Evolutionary conservation across 2,888 invertebrate species (phyloP).

Genomic region (Beris morrisii): DNA sequence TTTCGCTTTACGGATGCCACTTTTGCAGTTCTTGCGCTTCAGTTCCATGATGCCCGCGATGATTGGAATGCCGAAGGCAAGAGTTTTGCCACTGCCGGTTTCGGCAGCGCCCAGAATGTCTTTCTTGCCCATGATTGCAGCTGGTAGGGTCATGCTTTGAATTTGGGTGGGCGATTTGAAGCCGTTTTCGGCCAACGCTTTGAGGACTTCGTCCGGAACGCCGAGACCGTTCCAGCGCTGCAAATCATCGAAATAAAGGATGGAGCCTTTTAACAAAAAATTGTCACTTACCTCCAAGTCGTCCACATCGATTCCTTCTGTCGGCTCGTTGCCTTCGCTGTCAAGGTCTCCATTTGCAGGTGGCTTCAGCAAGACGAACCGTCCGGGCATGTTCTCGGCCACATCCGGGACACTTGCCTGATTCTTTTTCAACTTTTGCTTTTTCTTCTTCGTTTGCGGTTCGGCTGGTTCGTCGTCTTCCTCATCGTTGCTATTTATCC

Average conservation of each 20-base stretch:
- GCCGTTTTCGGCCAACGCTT: slow-evolving; percentile 72
- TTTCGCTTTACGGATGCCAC: slow-evolving; percentile 48
- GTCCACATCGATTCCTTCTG: slow-evolving; percentile 34
- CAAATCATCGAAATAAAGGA: slow-evolving; percentile 16
- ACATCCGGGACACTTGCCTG: slow-evolving; percentile 32
- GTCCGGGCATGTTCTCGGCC: slow-evolving; percentile 28
- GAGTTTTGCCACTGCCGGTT: slow-evolving; percentile 98
- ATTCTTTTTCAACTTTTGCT: slow-evolving; percentile 34
- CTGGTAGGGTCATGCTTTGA: slow-evolving; percentile 76
- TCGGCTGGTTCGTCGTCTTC: slow-evolving; percentile 38
- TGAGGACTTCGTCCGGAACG: slow-evolving; percentile 67
- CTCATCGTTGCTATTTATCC: slow-evolving; percentile 37
- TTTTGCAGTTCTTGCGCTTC: slow-evolving; percentile 57
- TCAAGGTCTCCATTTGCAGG: slow-evolving; percentile 41
- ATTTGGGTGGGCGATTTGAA: slow-evolving; percentile 87
- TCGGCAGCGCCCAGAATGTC: slow-evolving; percentile 98
- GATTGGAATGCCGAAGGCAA: slow-evolving; percentile 96
- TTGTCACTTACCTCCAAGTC: slow-evolving; percentile 25
- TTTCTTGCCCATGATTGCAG: slow-evolving; percentile 80
- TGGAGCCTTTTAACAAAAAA: slow-evolving; percentile 42
- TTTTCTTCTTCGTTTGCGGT: slow-evolving; percentile 40
- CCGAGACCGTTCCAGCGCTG: slow-evolving; percentile 68
- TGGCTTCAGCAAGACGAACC: slow-evolving; percentile 49
- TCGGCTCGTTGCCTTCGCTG: slow-evolving; percentile 40
- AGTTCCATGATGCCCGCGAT: slow-evolving; percentile 79